phyloP scores from a whole-genome alignment of 2,888 invertebrate species.

The Sarcophaga rosellei region DNA sequence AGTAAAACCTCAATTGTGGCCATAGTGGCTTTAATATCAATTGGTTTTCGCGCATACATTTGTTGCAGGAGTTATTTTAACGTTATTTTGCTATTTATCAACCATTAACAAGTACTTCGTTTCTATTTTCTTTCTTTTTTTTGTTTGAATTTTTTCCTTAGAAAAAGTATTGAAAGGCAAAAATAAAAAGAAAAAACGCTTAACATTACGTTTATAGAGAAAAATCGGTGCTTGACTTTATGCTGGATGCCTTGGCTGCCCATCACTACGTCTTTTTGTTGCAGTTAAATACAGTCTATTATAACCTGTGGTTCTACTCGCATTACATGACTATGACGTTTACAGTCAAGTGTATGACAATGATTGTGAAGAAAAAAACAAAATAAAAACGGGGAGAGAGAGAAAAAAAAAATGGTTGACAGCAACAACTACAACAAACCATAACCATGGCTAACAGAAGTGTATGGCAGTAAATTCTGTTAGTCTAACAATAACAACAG shows the following conservation, averaged over 20 bases:
- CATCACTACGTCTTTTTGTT: not conserved
- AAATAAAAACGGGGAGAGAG: not conserved
- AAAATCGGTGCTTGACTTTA: constrained; percentile 66
- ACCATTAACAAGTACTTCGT: constrained; percentile 28
- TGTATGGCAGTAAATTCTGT: not conserved
- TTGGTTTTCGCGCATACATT: constrained; percentile 55
- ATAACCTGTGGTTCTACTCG: not conserved
- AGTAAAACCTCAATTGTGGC: constrained; percentile 67
- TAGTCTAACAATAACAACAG: constrained; percentile 25
- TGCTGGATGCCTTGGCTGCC: constrained; percentile 33
- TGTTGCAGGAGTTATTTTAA: constrained; percentile 63
- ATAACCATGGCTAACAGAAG: constrained; percentile 2
- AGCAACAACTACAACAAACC: not conserved
- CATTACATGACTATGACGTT: constrained; percentile 27
- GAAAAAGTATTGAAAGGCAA: not conserved
- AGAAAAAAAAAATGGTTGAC: not conserved
- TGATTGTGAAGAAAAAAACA: not conserved
- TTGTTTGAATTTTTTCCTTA: not conserved
- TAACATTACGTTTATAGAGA: constrained; percentile 44
- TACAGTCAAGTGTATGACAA: constrained; percentile 23
- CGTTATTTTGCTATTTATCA: constrained; percentile 67
- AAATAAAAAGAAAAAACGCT: constrained; percentile 12
- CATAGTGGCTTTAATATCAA: constrained; percentile 64
- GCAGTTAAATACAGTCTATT: not conserved
- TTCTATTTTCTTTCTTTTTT: too few species aligned